These are phyloP conservation scores for Apaloderma vittatum DNA, from an alignment of 2,113 vertebrate species.

Conservation along the genomic window DNA sequence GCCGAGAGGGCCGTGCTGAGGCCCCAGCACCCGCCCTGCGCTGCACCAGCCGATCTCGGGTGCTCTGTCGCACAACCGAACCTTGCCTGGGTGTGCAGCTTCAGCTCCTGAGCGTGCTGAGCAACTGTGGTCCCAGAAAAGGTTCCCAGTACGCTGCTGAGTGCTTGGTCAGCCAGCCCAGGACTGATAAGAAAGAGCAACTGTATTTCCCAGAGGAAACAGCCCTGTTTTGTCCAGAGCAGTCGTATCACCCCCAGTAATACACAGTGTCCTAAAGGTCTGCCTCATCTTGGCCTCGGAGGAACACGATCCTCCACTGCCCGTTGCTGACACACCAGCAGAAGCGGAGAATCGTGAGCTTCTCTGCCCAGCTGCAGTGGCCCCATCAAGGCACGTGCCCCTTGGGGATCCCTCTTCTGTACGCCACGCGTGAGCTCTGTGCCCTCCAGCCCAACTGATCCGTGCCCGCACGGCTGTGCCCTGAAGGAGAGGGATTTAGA, in stretches of 20 bases:
- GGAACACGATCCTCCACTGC: not conserved
- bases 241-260: not conserved
- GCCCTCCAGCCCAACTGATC: not conserved
- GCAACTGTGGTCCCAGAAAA: not conserved
- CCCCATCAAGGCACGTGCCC: not conserved
- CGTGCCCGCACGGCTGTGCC: not conserved
- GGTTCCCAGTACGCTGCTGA: not conserved
- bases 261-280: fast-evolving
- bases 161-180: not conserved
- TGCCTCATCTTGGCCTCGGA: not conserved
- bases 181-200: not conserved
- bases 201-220: not conserved
- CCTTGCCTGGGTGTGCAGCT: not conserved
- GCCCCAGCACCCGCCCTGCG: not conserved
- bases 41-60: not conserved
- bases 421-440: not conserved
- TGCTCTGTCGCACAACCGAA: not conserved
- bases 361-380: not conserved
- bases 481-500: not conserved
- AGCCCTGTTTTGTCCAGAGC: not conserved
- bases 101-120: not conserved
- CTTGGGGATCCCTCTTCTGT: not conserved
- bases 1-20: not conserved
- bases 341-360: not conserved
- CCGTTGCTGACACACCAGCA: not conserved